Percentiles rank a stretch among this genome's conserved stretches.
phyloP scores from a whole-genome alignment of 2,113 vertebrate species.

The Ailurus styani region DNA sequence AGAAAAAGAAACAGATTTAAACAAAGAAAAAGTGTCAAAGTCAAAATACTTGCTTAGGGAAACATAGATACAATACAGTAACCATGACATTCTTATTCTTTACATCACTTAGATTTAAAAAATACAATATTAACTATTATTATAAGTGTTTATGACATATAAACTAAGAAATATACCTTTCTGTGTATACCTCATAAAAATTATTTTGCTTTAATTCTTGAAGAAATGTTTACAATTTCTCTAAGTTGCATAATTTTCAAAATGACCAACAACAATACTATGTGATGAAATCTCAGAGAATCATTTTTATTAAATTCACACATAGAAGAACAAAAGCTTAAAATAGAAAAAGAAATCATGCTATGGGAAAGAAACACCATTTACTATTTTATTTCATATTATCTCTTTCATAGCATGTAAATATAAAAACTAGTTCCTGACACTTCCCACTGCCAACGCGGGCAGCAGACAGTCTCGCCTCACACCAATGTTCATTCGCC shows the following conservation, averaged over 20 bases:
- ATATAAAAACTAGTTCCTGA: slow-evolving; percentile 3
- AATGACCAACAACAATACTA: slow-evolving; percentile 7
- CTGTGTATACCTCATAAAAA: not conserved
- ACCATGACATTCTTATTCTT: not conserved
- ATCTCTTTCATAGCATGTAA: slow-evolving; percentile 6
- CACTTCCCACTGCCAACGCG: not conserved
- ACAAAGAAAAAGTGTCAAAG: not conserved
- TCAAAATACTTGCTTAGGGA: not conserved
- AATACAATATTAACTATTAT: not conserved
- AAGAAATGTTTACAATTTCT: slow-evolving; percentile 5
- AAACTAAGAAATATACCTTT: not conserved
- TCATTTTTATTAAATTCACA: slow-evolving; percentile 31
- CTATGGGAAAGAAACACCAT: slow-evolving; percentile 21
- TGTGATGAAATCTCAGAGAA: slow-evolving; percentile 24
- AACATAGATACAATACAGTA: not conserved
- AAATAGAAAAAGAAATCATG: not conserved
- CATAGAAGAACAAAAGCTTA: not conserved
- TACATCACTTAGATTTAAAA: not conserved
- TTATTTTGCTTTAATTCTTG: slow-evolving; percentile 34
- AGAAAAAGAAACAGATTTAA: slow-evolving; percentile 46
- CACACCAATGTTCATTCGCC: too few species aligned
- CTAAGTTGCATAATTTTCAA: not conserved
- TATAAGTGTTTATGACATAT: not conserved
- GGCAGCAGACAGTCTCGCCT: not conserved
- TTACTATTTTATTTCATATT: not conserved